These are phyloP conservation scores for Chaetorhynchus papuensis DNA, from an alignment of 2,113 vertebrate genomes.

Conservation along the genomic window DNA sequence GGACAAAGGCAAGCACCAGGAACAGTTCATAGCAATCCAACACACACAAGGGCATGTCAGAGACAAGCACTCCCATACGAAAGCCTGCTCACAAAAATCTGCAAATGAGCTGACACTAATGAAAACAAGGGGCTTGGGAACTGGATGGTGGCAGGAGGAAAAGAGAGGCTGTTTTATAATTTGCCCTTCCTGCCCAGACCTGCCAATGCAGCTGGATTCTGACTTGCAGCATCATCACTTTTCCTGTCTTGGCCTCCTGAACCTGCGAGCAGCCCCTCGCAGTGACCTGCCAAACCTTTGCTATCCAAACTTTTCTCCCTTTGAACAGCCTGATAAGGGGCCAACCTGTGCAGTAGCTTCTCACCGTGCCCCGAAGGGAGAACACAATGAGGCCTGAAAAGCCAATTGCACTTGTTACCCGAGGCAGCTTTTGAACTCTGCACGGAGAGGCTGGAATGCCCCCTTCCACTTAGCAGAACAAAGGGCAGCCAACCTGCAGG, in stretches of 20 bases:
- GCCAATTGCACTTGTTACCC: conserved; percentile 54
- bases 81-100: not conserved
- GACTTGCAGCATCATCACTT: conserved; percentile 25
- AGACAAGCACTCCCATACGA: not conserved
- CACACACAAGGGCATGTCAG: not conserved
- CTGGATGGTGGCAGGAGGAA: not conserved
- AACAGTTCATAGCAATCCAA: not conserved
- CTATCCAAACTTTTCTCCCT: not conserved
- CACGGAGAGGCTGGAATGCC: conserved; percentile 15
- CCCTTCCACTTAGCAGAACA: conserved; percentile 54
- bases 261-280: not conserved
- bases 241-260: not conserved
- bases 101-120: not conserved
- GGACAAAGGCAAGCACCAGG: not conserved
- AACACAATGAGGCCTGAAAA: conserved; percentile 24
- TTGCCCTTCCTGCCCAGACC: not conserved
- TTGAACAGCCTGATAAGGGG: conserved; percentile 43
- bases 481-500: conserved; percentile 50
- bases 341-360: conserved; percentile 37
- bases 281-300: conserved; percentile 35
- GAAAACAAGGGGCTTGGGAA: not conserved
- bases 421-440: conserved; percentile 57
- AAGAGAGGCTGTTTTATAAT: not conserved
- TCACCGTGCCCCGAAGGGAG: not conserved
- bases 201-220: conserved; percentile 17